Conservation (phyloP, 2,113 vertebrate genomes). For the Bostrychus sinensis region DNA sequence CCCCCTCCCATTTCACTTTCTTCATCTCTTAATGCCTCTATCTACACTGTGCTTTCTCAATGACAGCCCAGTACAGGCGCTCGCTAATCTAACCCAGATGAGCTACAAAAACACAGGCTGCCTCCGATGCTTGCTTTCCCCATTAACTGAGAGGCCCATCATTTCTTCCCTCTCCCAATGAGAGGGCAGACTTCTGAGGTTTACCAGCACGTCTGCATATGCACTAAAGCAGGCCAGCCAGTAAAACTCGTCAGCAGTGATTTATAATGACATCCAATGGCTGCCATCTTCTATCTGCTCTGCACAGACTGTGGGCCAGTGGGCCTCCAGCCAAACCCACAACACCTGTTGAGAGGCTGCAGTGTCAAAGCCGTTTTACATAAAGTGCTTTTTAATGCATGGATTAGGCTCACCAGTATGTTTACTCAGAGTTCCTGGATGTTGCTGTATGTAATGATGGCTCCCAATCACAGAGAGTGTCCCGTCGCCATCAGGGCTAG, state of each 20-base stretch:
- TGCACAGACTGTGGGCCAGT: conserved; percentile 24
- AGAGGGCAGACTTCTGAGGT: conserved; percentile 61
- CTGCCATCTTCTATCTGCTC: conserved; percentile 47
- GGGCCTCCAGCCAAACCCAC: conserved; percentile 29
- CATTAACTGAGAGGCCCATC: conserved; percentile 66
- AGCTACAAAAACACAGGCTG: conserved; percentile 71
- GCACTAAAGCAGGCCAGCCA: conserved; percentile 53
- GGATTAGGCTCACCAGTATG: conserved; percentile 20
- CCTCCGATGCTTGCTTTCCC: conserved; percentile 51
- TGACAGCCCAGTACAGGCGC: conserved; percentile 60
- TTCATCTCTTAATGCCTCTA: conserved; percentile 56
- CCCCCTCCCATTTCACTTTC: conserved; percentile 18
- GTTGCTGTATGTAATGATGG: conserved; percentile 20
- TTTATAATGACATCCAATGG: conserved; percentile 56
- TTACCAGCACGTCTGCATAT: conserved; percentile 66
- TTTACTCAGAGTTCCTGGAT: conserved; percentile 15
- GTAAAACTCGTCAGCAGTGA: conserved; percentile 57
- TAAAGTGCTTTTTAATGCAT: conserved; percentile 24
- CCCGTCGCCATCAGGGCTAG: conserved; percentile 33
- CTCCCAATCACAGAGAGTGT: conserved; percentile 22
- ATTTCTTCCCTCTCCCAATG: conserved; percentile 57
- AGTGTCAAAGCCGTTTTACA: conserved; percentile 23
- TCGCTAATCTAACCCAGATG: conserved; percentile 79
- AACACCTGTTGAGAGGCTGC: conserved; percentile 62
- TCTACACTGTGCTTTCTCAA: conserved; percentile 56